phyloP scores from a whole-genome alignment of 2,888 invertebrate genomes.

The Orthosia gothica region DNA sequence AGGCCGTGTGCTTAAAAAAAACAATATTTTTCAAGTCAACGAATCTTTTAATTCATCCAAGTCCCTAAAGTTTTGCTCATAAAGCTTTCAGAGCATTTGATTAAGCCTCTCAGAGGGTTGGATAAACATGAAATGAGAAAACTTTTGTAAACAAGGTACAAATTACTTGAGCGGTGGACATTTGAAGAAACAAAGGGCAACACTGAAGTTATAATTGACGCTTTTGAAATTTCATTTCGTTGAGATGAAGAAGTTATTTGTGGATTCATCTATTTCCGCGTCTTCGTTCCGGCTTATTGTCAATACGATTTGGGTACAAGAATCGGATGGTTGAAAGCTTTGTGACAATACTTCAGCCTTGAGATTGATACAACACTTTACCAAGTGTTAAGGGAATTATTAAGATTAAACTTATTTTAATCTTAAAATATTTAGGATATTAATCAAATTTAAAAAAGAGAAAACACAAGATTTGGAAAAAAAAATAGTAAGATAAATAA shows the following conservation, averaged over 20 bases:
- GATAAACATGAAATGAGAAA: conserved; percentile 79
- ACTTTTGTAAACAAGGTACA: conserved; percentile 75
- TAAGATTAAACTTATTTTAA: no score
- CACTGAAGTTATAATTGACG: conserved; percentile 71
- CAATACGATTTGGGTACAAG: conserved; percentile 23
- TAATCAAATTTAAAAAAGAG: no score
- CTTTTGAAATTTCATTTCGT: conserved; percentile 67
- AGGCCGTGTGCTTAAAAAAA: conserved; percentile 40
- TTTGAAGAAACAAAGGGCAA: conserved; percentile 70
- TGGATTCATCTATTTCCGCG: conserved; percentile 11
- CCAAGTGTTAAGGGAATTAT: no score
- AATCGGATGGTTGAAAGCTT: neutral
- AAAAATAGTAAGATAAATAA: no score
- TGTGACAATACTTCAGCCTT: neutral
- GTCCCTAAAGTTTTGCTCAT: conserved; percentile 74
- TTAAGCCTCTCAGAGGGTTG: conserved; percentile 75
- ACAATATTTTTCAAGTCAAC: conserved; percentile 59
- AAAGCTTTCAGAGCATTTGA: conserved; percentile 78
- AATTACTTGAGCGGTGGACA: conserved; percentile 75
- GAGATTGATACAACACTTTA: neutral
- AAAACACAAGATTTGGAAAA: no score
- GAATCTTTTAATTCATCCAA: conserved; percentile 71
- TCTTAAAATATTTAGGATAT: no score
- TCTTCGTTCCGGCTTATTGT: conserved; percentile 9
- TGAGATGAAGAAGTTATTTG: conserved; percentile 54